These are phyloP conservation scores for Smithornis capensis DNA, from an alignment of 2,113 vertebrate species.

Conservation along the genomic window DNA sequence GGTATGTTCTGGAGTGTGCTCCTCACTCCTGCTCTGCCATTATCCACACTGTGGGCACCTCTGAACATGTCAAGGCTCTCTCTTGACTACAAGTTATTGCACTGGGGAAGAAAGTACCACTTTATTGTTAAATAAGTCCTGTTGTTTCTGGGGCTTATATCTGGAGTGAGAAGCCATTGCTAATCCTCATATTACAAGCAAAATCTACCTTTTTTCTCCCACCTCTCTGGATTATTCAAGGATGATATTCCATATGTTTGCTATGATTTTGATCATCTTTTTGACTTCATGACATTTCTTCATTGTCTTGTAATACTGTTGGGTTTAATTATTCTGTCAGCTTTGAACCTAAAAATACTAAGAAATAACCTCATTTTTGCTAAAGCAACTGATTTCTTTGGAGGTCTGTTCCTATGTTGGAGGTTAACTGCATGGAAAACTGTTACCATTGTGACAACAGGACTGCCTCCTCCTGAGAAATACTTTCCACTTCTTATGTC, in stretches of 20 bases:
- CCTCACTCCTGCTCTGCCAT: not conserved
- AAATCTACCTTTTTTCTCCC: not conserved
- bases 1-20: not conserved
- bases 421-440: not conserved
- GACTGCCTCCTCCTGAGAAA: not conserved
- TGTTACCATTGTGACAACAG: not conserved
- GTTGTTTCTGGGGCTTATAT: not conserved
- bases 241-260: not conserved
- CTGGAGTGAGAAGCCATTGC: not conserved
- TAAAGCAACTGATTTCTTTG: not conserved
- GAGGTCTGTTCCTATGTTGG: not conserved
- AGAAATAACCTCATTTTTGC: not conserved
- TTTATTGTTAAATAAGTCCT: not conserved
- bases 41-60: not conserved
- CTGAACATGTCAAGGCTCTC: rapidly evolving
- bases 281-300: not conserved
- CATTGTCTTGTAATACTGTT: not conserved
- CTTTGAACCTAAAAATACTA: not conserved
- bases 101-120: not conserved
- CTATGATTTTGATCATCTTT: not conserved
- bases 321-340: not conserved
- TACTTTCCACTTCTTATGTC: not conserved
- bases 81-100: not conserved
- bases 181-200: not conserved
- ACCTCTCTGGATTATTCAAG: not conserved